These are phyloP conservation scores for Prosapia bicincta DNA, from an alignment of 2,888 invertebrate genomes.

Conservation along the genomic window DNA sequence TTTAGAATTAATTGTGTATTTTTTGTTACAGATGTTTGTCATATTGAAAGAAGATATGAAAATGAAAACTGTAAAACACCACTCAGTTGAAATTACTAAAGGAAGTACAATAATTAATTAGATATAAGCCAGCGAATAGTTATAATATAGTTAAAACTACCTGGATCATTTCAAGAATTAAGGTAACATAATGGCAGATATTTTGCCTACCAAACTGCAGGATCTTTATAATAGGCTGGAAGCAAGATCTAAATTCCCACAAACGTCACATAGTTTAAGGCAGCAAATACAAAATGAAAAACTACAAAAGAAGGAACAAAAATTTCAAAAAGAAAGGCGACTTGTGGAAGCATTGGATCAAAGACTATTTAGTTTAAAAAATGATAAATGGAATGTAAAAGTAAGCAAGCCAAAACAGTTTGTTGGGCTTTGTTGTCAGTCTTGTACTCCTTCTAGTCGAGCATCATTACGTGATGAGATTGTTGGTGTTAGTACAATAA, in stretches of 20 bases:
- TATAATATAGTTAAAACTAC: no score
- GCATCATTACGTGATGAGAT: neutral
- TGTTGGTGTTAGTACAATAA: slow-evolving; percentile 49
- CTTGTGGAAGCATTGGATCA: neutral
- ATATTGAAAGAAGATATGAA: no score
- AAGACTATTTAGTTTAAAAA: neutral
- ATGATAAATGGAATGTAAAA: neutral
- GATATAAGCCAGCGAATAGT: no score
- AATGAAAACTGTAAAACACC: no score
- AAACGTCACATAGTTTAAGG: neutral
- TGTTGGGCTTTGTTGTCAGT: neutral
- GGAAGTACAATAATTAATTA: no score
- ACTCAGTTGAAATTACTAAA: no score
- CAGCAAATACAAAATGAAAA: neutral
- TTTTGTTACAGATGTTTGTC: no score
- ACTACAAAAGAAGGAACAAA: neutral
- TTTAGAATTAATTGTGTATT: no score
- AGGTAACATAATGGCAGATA: neutral
- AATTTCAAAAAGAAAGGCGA: neutral
- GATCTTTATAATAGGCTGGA: neutral
- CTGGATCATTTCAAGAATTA: no score
- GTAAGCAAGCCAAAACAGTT: neutral
- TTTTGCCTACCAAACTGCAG: neutral
- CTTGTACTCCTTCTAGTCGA: neutral
- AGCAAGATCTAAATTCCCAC: neutral